These are phyloP conservation scores for Clepsis dumicolana DNA, from an alignment of 2,888 invertebrate genomes.

Conservation along the genomic window DNA sequence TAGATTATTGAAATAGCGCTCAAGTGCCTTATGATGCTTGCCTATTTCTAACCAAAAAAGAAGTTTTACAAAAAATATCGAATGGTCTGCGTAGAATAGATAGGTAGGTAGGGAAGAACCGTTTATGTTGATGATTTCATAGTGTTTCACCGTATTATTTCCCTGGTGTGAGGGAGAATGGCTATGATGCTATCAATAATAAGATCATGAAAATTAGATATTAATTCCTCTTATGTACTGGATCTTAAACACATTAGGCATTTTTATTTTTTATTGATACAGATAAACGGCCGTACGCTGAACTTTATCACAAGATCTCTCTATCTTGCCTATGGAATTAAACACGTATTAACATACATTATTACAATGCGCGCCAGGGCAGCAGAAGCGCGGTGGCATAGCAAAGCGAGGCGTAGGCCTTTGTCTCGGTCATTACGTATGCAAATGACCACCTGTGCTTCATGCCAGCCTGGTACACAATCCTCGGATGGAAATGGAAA, in stretches of 20 bases:
- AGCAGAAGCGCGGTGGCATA: constrained; percentile 70
- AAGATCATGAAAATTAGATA: too few species aligned
- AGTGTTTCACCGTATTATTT: too few species aligned
- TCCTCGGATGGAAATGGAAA: constrained; percentile 72
- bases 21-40: too few species aligned
- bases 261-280: not conserved
- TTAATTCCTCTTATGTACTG: not conserved
- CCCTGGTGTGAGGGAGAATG: too few species aligned
- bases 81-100: too few species aligned
- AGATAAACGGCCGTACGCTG: not conserved
- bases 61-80: too few species aligned
- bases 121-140: too few species aligned
- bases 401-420: constrained; percentile 61
- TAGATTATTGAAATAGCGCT: not conserved
- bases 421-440: constrained; percentile 81
- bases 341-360: constrained; percentile 46
- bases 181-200: too few species aligned
- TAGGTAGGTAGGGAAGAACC: too few species aligned
- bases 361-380: constrained; percentile 73
- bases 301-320: constrained; percentile 36
- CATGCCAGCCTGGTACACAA: constrained; percentile 76
- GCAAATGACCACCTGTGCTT: constrained; percentile 74
- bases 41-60: too few species aligned
- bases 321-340: constrained; percentile 36
- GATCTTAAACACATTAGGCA: not conserved